These are phyloP conservation scores for Anoplopoma fimbria DNA, from an alignment of 2,113 vertebrate genomes.

Conservation along the genomic window DNA sequence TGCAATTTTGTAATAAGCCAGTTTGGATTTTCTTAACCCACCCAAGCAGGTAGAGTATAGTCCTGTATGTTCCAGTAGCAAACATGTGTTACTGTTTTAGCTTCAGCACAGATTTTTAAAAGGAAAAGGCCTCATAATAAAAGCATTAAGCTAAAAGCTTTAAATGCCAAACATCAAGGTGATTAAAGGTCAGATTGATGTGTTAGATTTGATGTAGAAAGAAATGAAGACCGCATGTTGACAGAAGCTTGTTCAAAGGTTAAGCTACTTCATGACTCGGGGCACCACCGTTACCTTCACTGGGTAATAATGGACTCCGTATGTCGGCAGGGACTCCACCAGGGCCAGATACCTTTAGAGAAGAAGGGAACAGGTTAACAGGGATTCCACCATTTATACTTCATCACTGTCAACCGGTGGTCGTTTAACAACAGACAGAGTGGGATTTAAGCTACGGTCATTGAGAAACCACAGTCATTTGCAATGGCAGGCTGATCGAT, in stretches of 20 bases:
- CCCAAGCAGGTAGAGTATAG: not conserved
- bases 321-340: slow-evolving; percentile 94
- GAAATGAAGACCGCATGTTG: slow-evolving; percentile 14
- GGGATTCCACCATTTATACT: slow-evolving; percentile 45
- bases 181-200: not conserved
- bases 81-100: not conserved
- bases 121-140: not conserved
- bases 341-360: slow-evolving; percentile 93
- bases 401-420: slow-evolving; percentile 59
- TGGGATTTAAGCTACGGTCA: slow-evolving; percentile 57
- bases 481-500: slow-evolving; percentile 66
- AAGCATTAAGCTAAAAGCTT: not conserved
- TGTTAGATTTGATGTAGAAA: slow-evolving; percentile 4
- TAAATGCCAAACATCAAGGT: not conserved
- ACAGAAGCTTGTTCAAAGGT: slow-evolving; percentile 33
- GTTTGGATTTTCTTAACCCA: slow-evolving; percentile 10
- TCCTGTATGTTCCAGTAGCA: not conserved
- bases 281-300: slow-evolving; percentile 91
- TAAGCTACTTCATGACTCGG: slow-evolving; percentile 47
- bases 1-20: not conserved
- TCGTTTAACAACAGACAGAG: slow-evolving; percentile 51
- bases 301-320: slow-evolving; percentile 98
- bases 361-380: slow-evolving; percentile 61
- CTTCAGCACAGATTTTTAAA: not conserved
- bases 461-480: slow-evolving; percentile 64